Evolutionary conservation across 2,888 invertebrate genomes (phyloP).

Genomic region (Drosophila paracracens): DNA sequence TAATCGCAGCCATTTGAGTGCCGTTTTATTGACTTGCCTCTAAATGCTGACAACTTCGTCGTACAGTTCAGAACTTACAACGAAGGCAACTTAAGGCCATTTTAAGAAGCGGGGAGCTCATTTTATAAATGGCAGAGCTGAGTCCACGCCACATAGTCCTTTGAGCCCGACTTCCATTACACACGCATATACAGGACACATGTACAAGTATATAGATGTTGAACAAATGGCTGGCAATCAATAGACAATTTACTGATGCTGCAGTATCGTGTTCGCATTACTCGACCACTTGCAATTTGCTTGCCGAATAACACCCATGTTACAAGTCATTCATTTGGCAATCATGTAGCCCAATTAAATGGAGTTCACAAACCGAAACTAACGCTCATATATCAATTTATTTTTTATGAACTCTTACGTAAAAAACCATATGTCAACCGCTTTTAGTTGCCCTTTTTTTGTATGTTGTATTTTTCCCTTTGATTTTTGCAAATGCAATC

Average conservation of each 20-base stretch:
- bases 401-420: conserved; percentile 39
- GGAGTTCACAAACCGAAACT: conserved; percentile 36
- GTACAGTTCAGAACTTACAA: conserved; percentile 23
- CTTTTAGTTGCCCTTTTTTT: conserved; percentile 6
- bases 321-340: conserved; percentile 77
- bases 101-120: conserved; percentile 14
- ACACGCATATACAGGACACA: neutral
- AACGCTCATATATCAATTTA: conserved; percentile 29
- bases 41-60: conserved; percentile 47
- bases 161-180: conserved; percentile 7
- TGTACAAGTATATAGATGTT: conserved; percentile 12
- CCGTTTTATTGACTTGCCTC: conserved; percentile 65
- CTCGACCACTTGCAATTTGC: conserved; percentile 57
- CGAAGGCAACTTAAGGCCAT: conserved; percentile 34
- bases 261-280: conserved; percentile 34
- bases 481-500: conserved; percentile 18
- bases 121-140: conserved; percentile 29
- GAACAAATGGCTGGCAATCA: conserved; percentile 63
- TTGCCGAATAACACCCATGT: conserved; percentile 54
- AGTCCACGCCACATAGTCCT: neutral
- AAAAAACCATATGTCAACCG: conserved; percentile 33
- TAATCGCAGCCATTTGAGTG: conserved; percentile 74
- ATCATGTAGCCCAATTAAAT: conserved; percentile 72
- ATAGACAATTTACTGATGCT: conserved; percentile 70
- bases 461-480: neutral